phyloP scores from a whole-genome alignment of 1,140 invertebrate species.

The Orchesella cincta region DNA sequence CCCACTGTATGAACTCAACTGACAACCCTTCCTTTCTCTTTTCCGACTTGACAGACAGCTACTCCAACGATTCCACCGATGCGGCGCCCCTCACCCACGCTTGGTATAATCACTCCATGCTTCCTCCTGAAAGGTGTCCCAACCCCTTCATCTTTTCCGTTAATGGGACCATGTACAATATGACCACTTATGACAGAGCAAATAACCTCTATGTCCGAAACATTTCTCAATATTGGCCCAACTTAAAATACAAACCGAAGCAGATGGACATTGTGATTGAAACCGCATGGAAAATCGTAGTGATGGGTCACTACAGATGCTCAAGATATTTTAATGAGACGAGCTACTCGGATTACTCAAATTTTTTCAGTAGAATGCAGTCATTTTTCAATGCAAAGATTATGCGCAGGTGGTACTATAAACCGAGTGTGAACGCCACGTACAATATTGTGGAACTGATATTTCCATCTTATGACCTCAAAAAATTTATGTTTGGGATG shows the following conservation, averaged over 20 bases:
- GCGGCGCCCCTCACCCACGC: no score
- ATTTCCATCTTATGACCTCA: slow-evolving; percentile 6
- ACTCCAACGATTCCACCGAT: not conserved
- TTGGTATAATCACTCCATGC: not conserved
- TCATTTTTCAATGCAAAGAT: not conserved
- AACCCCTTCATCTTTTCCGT: not conserved
- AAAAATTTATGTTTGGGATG: slow-evolving; percentile 9
- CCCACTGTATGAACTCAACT: not conserved
- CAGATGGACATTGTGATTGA: slow-evolving; percentile 15
- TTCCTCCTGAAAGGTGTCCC: not conserved
- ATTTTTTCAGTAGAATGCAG: slow-evolving; percentile 10
- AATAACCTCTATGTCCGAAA: not conserved
- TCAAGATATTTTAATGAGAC: not conserved
- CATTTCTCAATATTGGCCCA: not conserved
- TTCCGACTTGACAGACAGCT: not conserved
- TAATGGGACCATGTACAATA: not conserved
- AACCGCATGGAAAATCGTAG: not conserved
- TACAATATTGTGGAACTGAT: not conserved
- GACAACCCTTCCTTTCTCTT: not conserved
- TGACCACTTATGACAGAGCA: not conserved
- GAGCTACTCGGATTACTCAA: not conserved
- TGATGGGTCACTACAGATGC: slow-evolving; percentile 18
- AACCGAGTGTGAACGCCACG: not conserved
- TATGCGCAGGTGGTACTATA: not conserved
- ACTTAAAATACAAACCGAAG: not conserved